Evolutionary conservation across 1,140 invertebrate genomes (phyloP).

Genomic region (Formica selysi): DNA sequence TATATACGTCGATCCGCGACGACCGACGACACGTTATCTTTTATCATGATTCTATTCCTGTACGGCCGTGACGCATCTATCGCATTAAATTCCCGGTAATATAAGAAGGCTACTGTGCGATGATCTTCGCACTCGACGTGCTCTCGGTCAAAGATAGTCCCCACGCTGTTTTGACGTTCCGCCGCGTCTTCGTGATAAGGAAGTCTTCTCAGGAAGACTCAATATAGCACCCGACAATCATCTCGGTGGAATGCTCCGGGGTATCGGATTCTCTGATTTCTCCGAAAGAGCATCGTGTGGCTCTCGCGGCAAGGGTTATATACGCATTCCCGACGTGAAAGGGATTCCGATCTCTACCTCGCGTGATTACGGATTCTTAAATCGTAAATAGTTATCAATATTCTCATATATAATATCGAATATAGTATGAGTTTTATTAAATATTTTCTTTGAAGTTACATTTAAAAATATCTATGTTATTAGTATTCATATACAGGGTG

Average conservation of each 20-base stretch:
- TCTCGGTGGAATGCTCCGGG: constrained; percentile 54
- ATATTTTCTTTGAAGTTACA: background rate
- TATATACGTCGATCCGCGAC: background rate
- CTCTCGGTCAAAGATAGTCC: constrained; percentile 33
- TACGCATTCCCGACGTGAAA: constrained; percentile 53
- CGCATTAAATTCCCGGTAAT: constrained; percentile 48
- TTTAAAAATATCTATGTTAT: background rate
- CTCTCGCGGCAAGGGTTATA: constrained; percentile 7
- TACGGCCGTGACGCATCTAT: background rate
- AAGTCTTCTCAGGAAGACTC: constrained; percentile 52
- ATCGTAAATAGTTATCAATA: background rate
- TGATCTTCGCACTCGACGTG: constrained; percentile 9
- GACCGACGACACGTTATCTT: background rate
- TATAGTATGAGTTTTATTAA: background rate
- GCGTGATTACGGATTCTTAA: constrained; percentile 9
- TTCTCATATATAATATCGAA: background rate
- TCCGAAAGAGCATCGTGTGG: constrained; percentile 43
- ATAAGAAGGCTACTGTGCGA: constrained; percentile 28
- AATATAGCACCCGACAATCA: constrained; percentile 67
- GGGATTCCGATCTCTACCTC: constrained; percentile 29
- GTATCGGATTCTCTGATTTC: constrained; percentile 64
- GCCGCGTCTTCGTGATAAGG: constrained; percentile 44
- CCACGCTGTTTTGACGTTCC: constrained; percentile 45
- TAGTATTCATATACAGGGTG: no score
- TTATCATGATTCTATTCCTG: constrained; percentile 27